Conservation (phyloP, 2,113 vertebrate genomes). For the Zosterops pallidus region DNA sequence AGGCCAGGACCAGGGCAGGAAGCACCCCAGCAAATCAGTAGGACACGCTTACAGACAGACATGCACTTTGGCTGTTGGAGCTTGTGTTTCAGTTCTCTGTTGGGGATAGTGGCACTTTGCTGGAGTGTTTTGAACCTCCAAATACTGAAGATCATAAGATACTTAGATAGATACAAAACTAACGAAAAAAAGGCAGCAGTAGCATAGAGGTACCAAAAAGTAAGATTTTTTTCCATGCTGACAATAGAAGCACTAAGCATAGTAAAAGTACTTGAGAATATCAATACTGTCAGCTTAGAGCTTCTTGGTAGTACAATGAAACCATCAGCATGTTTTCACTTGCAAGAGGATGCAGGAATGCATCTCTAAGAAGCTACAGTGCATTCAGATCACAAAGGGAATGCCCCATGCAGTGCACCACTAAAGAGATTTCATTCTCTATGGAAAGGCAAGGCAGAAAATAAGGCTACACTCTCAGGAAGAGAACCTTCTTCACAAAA, state of each 20-base stretch:
- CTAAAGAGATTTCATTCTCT: background rate
- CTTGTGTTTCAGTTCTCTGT: background rate
- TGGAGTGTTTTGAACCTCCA: background rate
- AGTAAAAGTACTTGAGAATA: background rate
- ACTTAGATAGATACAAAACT: background rate
- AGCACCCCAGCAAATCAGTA: background rate
- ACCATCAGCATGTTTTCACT: background rate
- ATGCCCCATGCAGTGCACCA: background rate
- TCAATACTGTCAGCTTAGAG: background rate
- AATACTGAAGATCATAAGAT: background rate
- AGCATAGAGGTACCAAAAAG: background rate
- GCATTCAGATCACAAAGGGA: background rate
- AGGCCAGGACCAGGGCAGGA: background rate
- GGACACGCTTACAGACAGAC: background rate
- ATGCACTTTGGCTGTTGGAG: background rate
- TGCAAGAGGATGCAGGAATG: background rate
- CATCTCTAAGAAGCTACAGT: background rate
- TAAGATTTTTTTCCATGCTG: background rate
- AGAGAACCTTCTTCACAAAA: background rate
- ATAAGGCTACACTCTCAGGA: background rate
- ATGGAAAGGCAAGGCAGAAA: background rate
- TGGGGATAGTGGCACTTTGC: background rate
- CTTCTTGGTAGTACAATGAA: background rate
- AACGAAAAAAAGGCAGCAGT: background rate
- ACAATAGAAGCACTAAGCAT: background rate